Base-by-base conservation (phyloP, 2,888 invertebrate species). In the Ormyrus pomaceus region DNA sequence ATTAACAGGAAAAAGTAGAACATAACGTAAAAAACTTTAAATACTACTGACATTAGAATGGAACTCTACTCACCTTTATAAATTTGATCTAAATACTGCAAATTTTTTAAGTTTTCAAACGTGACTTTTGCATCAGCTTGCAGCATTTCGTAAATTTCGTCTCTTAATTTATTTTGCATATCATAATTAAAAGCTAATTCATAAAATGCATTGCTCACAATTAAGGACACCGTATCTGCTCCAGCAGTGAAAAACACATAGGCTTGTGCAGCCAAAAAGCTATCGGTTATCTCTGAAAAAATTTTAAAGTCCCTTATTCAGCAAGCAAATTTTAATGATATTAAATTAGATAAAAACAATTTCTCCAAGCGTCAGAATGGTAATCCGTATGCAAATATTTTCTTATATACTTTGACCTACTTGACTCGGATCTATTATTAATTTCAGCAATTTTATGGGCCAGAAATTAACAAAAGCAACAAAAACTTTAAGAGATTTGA, bases 211-310 rank as follows among this genome's bases (percentile, higher is more conserved):
- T 91, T 88, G 58, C 89, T 89, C 73, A 92, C 87, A 0, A 91
- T 89, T 0, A 91, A 86, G 0, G 92, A 90, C 0, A 91, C 91
- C 0, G 91, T 91, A 83, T 92, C 91, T 80, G 91, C 92, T 3
- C 92, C 92, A n/a, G 91, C 92, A 9, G 89, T 66, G 77, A 91
- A 91, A 84, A 92, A 92, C 10, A 91, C 85, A 64, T 91, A 88
- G 1, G 89, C 87, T 70, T 91, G 91, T 5, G 91, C 87, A 3
- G 89, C 86, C 34, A 90, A 83, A 4, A 88, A 79, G 7, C 81
- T 84, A 61, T 90, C 88, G 0, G 88, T 88, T 48, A 89, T 79
- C 19, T 85, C 89, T 89, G 82, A n/a, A 85, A 72, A 61, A 65
- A 48, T 56, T 10, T 34, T 34, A 34, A 11, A 9, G 0, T 34